A percentile compares a stretch with the other conserved stretches of the same genome.
Conservation (phyloP, 1,140 invertebrate genomes). For the Dufourea novaeangliae region DNA sequence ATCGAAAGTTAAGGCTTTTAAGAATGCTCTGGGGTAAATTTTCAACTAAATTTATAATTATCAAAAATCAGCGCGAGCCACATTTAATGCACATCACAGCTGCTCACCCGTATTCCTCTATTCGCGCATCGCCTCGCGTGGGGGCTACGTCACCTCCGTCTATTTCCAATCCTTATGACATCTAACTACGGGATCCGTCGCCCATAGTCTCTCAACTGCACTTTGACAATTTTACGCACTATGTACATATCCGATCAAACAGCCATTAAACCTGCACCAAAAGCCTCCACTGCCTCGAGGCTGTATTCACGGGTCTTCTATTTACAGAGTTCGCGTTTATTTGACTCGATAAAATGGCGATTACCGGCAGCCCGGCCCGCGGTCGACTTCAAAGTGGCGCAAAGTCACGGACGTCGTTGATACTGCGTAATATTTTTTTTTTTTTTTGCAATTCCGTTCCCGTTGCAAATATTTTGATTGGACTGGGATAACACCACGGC, state of each 20-base stretch:
- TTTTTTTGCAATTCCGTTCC: conserved; percentile 14
- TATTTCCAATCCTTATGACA: background rate
- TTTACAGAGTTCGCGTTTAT: conserved; percentile 18
- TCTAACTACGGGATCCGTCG: background rate
- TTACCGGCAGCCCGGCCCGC: background rate
- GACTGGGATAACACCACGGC: background rate
- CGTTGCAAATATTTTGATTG: conserved; percentile 36
- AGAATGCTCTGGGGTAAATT: too few relatives aligned
- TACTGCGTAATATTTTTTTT: too few relatives aligned
- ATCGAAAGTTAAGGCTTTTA: too few relatives aligned
- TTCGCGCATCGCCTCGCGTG: background rate
- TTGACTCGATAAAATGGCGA: conserved; percentile 35
- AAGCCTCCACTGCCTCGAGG: background rate
- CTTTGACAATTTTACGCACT: background rate
- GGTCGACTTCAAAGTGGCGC: conserved; percentile 31
- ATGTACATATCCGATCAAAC: conserved; percentile 3
- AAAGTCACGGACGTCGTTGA: conserved; percentile 21
- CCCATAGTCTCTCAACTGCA: background rate
- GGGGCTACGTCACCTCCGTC: background rate
- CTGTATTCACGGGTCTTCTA: conserved; percentile 8
- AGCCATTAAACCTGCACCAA: background rate
- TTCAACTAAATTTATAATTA: too few relatives aligned
- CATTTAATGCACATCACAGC: too few relatives aligned
- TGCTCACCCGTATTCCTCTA: too few relatives aligned
- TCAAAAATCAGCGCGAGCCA: too few relatives aligned